phyloP scores from a whole-genome alignment of 37 sponge, comb jelly and placozoan species.

The Diacarnus erythraeanus region DNA sequence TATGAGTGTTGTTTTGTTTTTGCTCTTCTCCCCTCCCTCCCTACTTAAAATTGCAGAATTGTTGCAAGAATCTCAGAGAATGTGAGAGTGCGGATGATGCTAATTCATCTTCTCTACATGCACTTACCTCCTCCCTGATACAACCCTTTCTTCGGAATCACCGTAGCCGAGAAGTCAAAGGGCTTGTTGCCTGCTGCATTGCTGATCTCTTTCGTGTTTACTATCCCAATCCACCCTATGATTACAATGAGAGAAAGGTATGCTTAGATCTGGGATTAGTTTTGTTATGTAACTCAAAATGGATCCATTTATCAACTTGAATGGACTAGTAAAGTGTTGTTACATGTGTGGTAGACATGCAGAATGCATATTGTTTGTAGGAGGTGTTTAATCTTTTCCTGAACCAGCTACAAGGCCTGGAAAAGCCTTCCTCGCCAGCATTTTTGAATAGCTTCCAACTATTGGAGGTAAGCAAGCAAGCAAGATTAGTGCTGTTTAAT shows the following conservation, averaged over 20 bases:
- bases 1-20: too few relatives aligned
- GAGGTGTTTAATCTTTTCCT: slow-evolving; percentile 81
- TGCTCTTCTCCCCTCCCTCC: too few relatives aligned
- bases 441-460: slow-evolving; percentile 62
- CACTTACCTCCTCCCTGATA: slow-evolving; percentile 17
- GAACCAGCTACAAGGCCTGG: slow-evolving; percentile 65
- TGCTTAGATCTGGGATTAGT: neutral
- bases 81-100: slow-evolving; percentile 40
- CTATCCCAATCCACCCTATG: slow-evolving; percentile 86
- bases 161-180: slow-evolving; percentile 52
- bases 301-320: neutral
- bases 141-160: slow-evolving; percentile 41
- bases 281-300: neutral
- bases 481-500: neutral
- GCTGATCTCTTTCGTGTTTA: slow-evolving; percentile 80
- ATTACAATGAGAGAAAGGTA: slow-evolving; percentile 69
- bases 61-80: slow-evolving; percentile 27
- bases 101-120: neutral
- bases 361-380: too few relatives aligned
- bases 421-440: slow-evolving; percentile 47
- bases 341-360: too few relatives aligned
- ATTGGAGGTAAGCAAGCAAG: slow-evolving; percentile 47
- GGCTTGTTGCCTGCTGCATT: slow-evolving; percentile 65
- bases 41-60: slow-evolving; percentile 1
- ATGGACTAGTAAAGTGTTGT: neutral